These are phyloP conservation scores for Gymnosoma rotundatum DNA, from an alignment of 2,888 invertebrate genomes.

Conservation along the genomic window DNA sequence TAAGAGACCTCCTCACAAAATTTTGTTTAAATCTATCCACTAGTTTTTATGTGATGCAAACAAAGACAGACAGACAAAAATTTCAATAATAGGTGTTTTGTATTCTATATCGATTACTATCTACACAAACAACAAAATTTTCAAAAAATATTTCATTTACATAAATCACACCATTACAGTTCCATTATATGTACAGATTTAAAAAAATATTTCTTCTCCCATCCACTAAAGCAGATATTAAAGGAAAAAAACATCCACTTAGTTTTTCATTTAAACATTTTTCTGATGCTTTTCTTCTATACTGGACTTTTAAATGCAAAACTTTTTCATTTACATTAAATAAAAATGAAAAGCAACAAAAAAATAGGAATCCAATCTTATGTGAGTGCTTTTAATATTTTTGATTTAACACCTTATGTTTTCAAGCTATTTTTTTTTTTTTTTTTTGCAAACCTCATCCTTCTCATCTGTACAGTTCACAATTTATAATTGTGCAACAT, in stretches of 20 bases:
- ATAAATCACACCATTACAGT: too few relatives aligned
- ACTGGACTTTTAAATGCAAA: constrained; percentile 40
- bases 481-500: constrained; percentile 38
- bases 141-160: too few relatives aligned
- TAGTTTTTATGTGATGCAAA: too few relatives aligned
- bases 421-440: constrained; percentile 54
- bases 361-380: constrained; percentile 63
- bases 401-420: constrained; percentile 72
- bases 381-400: constrained; percentile 73
- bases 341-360: constrained; percentile 1
- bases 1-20: too few relatives aligned
- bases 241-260: constrained; percentile 32
- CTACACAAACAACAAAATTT: too few relatives aligned
- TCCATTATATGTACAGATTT: too few relatives aligned
- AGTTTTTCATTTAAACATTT: constrained; percentile 55
- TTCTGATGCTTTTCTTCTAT: constrained; percentile 26
- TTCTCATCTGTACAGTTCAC: constrained; percentile 12
- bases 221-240: not conserved
- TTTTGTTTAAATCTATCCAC: too few relatives aligned
- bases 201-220: constrained; percentile 5
- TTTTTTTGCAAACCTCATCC: constrained; percentile 26
- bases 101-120: too few relatives aligned
- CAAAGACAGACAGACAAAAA: too few relatives aligned
- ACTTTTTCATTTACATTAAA: constrained; percentile 44
- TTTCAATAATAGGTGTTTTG: too few relatives aligned